Base-by-base conservation (phyloP, 2,113 vertebrate genomes). In the Anhinga rufa region DNA sequence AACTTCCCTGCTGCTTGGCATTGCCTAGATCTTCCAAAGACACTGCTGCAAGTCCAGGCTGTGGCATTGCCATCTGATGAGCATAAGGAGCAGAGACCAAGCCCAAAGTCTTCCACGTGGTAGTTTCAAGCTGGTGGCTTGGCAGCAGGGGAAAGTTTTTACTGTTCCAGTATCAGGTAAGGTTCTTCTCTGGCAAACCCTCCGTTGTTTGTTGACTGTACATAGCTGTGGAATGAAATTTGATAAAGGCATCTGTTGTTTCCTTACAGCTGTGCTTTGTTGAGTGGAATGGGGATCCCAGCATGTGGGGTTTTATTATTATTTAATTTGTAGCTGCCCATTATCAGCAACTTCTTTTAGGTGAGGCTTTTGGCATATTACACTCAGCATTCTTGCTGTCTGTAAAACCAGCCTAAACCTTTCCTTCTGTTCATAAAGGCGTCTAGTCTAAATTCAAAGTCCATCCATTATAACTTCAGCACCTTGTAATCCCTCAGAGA, bases 401-500 rank as follows among this genome's bases (percentile, higher is more conserved):
- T 94, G 79, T 86, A 88, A 96, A 95, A 92, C 66, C 93, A 89
- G 77, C 72, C 69, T 94, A 90, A 92, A 83, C 40, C 79, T 82
- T 96, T 97, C 95, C 86, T 96, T 72, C 82, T 92, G 93, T 88
- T 93, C 94, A 55, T 70, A 88, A 95, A 91, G 86, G 88, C 65
- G 4, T 83, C 95, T 85, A 72, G 69, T 91, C 82, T 83, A 61
- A 90, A 96, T 77, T 93, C 88, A 79, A 92, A 95, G 78, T 77
- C 93, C 88, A 97, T 93, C 91, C 87, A 57, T 96, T 96, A 87
- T 89, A 95, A 92, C 92, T 89, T 97, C 93, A 95, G 93, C 91
- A 93, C 88, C 93, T 97, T 96, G 84, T 95, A 97, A 92, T 97
- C 94, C 94, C 78, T 96, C 66, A 51, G 95, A 96, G 85, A 96